phyloP scores from a whole-genome alignment of 2,113 vertebrate species.

The Sclerurus mexicanus region DNA sequence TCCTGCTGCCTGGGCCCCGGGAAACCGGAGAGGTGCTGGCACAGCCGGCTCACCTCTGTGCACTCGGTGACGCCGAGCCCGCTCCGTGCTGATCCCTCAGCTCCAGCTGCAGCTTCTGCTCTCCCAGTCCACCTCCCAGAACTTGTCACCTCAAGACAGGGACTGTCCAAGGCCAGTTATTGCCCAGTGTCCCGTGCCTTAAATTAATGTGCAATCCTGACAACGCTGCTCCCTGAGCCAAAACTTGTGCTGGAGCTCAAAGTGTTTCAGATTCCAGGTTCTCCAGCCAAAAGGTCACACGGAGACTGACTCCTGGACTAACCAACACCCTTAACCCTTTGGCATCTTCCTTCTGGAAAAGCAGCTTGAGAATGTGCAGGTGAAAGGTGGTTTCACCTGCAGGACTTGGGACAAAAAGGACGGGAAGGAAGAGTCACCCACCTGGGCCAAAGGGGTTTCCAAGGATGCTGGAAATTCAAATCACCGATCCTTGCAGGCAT shows the following conservation, averaged over 20 bases:
- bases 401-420: neutral
- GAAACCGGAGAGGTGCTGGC: neutral
- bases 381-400: neutral
- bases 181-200: neutral
- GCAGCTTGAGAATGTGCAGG: fast-evolving
- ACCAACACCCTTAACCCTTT: neutral
- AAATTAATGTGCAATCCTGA: neutral
- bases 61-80: neutral
- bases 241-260: neutral
- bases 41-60: neutral
- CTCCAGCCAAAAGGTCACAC: neutral
- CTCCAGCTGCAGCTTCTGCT: neutral
- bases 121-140: neutral
- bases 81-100: neutral
- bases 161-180: neutral
- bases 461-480: neutral
- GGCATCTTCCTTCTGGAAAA: neutral
- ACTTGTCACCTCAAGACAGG: fast-evolving
- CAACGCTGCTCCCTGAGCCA: neutral
- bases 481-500: neutral
- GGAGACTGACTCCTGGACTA: neutral
- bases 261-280: neutral
- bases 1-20: neutral
- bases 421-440: neutral
- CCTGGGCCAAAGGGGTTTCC: neutral